These are phyloP conservation scores for Trachymyrmex septentrionalis DNA, from an alignment of 1,140 invertebrate genomes.

Conservation along the genomic window DNA sequence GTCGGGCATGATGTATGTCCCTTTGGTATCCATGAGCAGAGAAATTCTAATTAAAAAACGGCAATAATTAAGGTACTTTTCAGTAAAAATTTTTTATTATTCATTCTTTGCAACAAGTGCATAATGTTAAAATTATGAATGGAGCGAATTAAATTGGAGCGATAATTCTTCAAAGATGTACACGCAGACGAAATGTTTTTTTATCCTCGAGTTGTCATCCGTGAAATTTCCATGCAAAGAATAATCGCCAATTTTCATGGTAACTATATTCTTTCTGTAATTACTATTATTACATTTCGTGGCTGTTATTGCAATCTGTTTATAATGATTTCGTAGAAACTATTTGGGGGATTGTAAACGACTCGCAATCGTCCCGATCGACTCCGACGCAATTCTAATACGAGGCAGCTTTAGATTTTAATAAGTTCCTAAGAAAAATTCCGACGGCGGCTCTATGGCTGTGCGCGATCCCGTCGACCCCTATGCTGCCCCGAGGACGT, in stretches of 20 bases:
- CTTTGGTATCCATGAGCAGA: not conserved
- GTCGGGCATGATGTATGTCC: not conserved
- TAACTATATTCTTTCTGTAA: not conserved
- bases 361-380: constrained; percentile 7
- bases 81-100: not conserved
- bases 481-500: constrained; percentile 79
- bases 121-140: not conserved
- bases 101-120: not conserved
- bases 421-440: constrained; percentile 61
- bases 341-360: constrained; percentile 4
- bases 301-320: constrained; percentile 5
- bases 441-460: constrained; percentile 32
- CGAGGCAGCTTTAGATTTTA: constrained; percentile 44
- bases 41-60: not conserved
- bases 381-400: constrained; percentile 41
- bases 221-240: not conserved
- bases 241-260: constrained; percentile 6
- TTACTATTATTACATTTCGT: not conserved
- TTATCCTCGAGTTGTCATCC: not conserved
- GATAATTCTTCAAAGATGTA: not conserved
- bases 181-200: not conserved
- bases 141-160: not conserved
- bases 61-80: not conserved
- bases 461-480: constrained; percentile 56
- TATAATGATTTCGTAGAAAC: constrained; percentile 28